Evolutionary conservation across 2,888 invertebrate genomes (phyloP).

Genomic region (Tenthredo notha): DNA sequence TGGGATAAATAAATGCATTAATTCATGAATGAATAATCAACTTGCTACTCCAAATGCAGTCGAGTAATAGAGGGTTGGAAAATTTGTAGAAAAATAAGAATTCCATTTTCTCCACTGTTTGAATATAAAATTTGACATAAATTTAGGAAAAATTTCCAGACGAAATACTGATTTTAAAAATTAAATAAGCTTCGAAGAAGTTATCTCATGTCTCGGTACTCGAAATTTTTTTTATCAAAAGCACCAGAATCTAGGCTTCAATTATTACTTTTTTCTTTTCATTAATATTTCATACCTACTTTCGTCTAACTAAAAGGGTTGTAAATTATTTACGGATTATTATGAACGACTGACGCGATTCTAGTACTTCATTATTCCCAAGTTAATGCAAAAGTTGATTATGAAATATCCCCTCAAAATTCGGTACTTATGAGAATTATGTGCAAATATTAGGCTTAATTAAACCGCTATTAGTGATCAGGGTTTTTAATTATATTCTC

Average conservation of each 20-base stretch:
- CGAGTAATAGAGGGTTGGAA: neutral
- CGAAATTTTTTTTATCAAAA: neutral
- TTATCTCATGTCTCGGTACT: neutral
- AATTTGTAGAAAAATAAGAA: neutral
- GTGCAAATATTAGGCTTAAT: neutral
- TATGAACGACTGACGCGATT: neutral
- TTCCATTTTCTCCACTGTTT: neutral
- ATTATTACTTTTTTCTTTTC: neutral
- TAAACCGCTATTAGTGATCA: neutral
- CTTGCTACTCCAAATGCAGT: neutral
- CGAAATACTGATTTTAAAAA: neutral
- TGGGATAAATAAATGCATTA: neutral
- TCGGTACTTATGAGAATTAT: neutral
- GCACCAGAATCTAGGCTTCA: neutral
- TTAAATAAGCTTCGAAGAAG: neutral
- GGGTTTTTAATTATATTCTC: neutral
- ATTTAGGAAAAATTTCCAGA: neutral
- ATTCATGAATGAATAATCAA: constrained; percentile 29
- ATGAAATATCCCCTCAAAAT: neutral
- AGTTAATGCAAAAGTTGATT: neutral
- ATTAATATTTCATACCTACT: neutral
- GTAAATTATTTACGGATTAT: neutral
- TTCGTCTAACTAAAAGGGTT: neutral
- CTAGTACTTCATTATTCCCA: neutral
- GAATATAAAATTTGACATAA: neutral